These are phyloP conservation scores for Cottoperca gobio DNA, from an alignment of 2,797 vertebrate species.

Conservation along the genomic window DNA sequence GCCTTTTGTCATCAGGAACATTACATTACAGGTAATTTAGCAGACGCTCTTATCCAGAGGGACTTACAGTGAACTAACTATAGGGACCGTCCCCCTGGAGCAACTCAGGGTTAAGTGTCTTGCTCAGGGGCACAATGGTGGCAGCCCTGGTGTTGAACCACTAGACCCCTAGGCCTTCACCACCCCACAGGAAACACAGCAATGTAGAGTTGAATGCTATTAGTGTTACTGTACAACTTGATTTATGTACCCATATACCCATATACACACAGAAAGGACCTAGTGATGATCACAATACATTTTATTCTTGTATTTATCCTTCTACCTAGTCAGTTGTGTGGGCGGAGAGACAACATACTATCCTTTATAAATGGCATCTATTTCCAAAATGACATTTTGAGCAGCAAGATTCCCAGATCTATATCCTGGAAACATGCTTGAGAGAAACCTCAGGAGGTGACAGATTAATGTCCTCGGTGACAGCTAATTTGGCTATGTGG, in stretches of 20 bases:
- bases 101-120: too few relatives aligned
- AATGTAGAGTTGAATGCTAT: neutral
- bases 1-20: neutral
- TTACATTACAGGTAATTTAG: too few relatives aligned
- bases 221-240: neutral
- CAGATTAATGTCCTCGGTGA: conserved; percentile 70
- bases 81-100: too few relatives aligned
- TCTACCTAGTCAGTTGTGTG: conserved; percentile 10
- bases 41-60: too few relatives aligned
- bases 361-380: conserved; percentile 7
- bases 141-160: too few relatives aligned
- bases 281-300: conserved; percentile 23
- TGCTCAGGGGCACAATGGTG: too few relatives aligned
- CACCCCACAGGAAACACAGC: too few relatives aligned
- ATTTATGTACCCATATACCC: too few relatives aligned
- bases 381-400: conserved; percentile 42
- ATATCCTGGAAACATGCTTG: conserved; percentile 41
- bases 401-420: conserved; percentile 16
- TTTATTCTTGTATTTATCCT: conserved; percentile 3
- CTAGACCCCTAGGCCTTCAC: too few relatives aligned
- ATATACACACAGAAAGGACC: too few relatives aligned
- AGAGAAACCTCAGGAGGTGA: conserved; percentile 62
- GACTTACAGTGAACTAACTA: too few relatives aligned
- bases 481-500: conserved; percentile 71
- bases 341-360: conserved; percentile 1